Conservation (phyloP, 2,888 invertebrate species). For the Seira ritae region DNA sequence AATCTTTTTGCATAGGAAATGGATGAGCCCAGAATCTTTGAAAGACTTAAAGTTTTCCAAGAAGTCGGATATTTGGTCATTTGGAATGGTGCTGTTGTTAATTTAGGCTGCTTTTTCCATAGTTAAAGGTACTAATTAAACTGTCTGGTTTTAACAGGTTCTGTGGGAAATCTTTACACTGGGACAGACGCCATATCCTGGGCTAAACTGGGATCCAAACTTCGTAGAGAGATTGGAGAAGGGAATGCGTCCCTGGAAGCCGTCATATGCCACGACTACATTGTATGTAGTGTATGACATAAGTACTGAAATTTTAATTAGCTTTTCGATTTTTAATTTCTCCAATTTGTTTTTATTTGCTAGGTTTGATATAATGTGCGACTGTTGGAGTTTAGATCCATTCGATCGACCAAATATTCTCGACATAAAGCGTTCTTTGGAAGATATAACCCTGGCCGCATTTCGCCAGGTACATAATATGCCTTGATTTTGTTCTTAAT, state of each 20-base stretch:
- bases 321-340: too few species aligned
- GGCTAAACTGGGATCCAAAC: constrained; percentile 51
- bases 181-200: constrained; percentile 63
- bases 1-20: too few species aligned
- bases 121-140: neutral
- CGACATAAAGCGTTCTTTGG: constrained; percentile 59
- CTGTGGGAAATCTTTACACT: constrained; percentile 63
- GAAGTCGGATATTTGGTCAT: constrained; percentile 64
- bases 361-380: constrained; percentile 60
- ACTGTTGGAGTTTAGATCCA: constrained; percentile 63
- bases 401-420: constrained; percentile 56
- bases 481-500: neutral
- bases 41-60: constrained; percentile 65
- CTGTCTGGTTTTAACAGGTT: constrained; percentile 10
- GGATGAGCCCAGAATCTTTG: constrained; percentile 59
- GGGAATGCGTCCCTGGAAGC: constrained; percentile 53
- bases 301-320: too few species aligned
- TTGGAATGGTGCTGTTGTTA: constrained; percentile 31
- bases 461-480: constrained; percentile 44
- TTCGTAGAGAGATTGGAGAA: constrained; percentile 57
- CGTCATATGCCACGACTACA: constrained; percentile 42
- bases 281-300: constrained; percentile 53
- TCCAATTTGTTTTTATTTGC: neutral
- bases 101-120: neutral
- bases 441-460: constrained; percentile 41